A percentile compares a stretch with the other conserved stretches of the same genome.
Evolutionary conservation across 2,113 vertebrate species (phyloP).

Genomic region (Prionailurus bengalensis): DNA sequence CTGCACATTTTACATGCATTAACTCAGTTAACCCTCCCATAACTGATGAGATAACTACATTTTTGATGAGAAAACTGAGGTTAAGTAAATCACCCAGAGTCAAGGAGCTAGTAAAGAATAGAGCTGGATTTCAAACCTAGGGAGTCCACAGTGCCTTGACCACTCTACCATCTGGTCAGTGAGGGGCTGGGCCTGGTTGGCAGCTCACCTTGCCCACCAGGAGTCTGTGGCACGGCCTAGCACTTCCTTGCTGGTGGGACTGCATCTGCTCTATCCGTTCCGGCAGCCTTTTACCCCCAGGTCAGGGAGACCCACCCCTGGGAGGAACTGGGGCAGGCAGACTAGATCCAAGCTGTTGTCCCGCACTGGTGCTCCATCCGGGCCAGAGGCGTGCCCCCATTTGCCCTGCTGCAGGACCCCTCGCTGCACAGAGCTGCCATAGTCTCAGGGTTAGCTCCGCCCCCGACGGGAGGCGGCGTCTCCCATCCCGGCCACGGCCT

Average conservation of each 20-base stretch:
- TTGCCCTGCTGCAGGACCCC: no score
- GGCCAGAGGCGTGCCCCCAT: accelerated
- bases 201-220: not conserved
- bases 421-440: accelerated
- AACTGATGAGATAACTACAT: no score
- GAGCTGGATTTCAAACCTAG: not conserved
- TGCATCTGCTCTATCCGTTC: not conserved
- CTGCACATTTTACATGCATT: not conserved
- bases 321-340: not conserved
- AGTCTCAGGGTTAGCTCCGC: not conserved
- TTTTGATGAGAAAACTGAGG: not conserved
- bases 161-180: not conserved
- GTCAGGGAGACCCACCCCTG: not conserved
- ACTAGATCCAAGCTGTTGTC: not conserved
- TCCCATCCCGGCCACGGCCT: not conserved
- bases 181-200: not conserved
- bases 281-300: not conserved
- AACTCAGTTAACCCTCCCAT: constrained; percentile 57
- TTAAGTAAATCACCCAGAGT: not conserved
- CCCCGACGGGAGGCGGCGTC: accelerated
- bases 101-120: not conserved
- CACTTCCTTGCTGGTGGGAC: not conserved
- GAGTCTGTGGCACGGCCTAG: not conserved
- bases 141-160: not conserved
- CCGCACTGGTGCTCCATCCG: accelerated